phyloP scores from a whole-genome alignment of 2,797 vertebrate species.

The Acipenser transmontanus region DNA sequence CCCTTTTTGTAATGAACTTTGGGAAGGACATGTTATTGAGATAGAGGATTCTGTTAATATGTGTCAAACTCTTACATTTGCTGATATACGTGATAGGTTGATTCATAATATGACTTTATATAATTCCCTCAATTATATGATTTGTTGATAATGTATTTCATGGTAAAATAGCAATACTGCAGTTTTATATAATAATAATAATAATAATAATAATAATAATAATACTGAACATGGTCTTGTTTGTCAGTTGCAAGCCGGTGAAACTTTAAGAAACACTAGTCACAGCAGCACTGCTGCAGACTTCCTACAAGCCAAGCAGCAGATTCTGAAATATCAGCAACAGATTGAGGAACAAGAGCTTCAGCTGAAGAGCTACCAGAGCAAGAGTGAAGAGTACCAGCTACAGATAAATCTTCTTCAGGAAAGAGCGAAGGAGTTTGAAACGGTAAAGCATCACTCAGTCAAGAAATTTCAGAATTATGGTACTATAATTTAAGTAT shows the following conservation, averaged over 20 bases:
- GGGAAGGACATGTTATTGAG: no score
- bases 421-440: slow-evolving; percentile 53
- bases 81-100: no score
- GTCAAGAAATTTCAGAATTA: neutral
- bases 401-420: slow-evolving; percentile 61
- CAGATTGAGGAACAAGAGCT: slow-evolving; percentile 73
- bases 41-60: no score
- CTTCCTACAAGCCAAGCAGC: slow-evolving; percentile 82
- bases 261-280: slow-evolving; percentile 82
- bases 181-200: no score
- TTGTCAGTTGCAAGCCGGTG: slow-evolving; percentile 84
- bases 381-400: slow-evolving; percentile 61
- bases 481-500: neutral
- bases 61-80: no score
- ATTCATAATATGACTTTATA: no score
- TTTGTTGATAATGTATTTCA: no score
- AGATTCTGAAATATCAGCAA: slow-evolving; percentile 76
- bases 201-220: no score
- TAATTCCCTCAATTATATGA: no score
- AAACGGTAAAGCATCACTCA: slow-evolving; percentile 58
- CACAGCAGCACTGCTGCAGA: slow-evolving; percentile 86
- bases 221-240: neutral
- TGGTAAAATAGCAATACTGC: no score
- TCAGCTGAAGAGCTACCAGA: slow-evolving; percentile 58
- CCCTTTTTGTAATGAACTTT: no score